phyloP scores from a whole-genome alignment of 2,888 invertebrate species.

The Rhingia rostrata region DNA sequence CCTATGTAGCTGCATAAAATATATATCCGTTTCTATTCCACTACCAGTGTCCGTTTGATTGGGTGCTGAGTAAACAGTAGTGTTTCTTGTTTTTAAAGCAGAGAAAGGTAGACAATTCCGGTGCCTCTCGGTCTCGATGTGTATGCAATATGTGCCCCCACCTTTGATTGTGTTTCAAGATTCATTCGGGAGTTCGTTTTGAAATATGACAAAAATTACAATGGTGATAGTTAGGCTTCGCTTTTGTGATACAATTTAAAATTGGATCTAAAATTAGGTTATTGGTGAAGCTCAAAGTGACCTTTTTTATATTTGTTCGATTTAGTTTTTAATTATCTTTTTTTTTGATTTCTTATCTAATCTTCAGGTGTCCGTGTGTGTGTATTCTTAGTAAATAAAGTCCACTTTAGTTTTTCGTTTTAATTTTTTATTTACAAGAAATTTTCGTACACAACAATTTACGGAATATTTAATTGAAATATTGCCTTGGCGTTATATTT shows the following conservation, averaged over 20 bases:
- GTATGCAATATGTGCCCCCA: slow-evolving; percentile 60
- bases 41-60: neutral
- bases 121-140: slow-evolving; percentile 3
- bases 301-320: slow-evolving; percentile 1
- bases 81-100: slow-evolving; percentile 29
- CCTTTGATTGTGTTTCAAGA: slow-evolving; percentile 42
- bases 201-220: neutral
- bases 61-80: slow-evolving; percentile 10
- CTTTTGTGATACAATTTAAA: too few species aligned
- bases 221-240: too few species aligned
- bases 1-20: slow-evolving; percentile 16
- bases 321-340: slow-evolving; percentile 2
- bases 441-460: neutral
- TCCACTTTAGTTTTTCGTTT: neutral
- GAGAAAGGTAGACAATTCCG: neutral
- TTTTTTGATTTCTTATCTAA: slow-evolving; percentile 14
- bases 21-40: neutral
- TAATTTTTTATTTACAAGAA: slow-evolving; percentile 4
- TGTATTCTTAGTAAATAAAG: slow-evolving; percentile 10
- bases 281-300: neutral
- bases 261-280: too few species aligned
- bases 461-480: slow-evolving; percentile 6
- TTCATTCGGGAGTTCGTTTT: slow-evolving; percentile 45
- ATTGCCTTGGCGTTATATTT: neutral
- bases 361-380: slow-evolving; percentile 51